Base-by-base conservation (phyloP, 2,888 invertebrate genomes). In the Odontothrips loti region DNA sequence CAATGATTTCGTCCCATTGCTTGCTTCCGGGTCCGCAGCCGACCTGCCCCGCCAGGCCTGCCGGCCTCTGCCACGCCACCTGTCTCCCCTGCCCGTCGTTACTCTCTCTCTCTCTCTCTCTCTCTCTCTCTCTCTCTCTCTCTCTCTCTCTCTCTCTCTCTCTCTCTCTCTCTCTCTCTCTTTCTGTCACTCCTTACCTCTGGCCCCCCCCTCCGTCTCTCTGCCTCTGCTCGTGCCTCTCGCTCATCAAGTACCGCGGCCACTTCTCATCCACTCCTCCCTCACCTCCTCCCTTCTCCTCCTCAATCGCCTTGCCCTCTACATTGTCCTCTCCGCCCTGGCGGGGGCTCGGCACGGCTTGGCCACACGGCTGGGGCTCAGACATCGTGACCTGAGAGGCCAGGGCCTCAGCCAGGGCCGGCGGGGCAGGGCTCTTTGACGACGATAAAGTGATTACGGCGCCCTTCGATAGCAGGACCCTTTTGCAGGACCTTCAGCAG, bases 61-160 rank as follows among this genome's bases (percentile, higher is more conserved):
- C 34, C 34, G 34, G 34, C 34, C 34, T 6, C 34, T 2, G 34
- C 34, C 34, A 43, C 34, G 34, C 34, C 34, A 43, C 34, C 34
- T 43, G 34, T 43, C 34, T 43, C 34, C 34, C 58, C 58, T 58
- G 58, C 15, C 58, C 58, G 58, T 15, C 58, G 6, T 58, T 58
- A 58, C 58, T 58, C 17, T n/a, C 11, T n/a, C 58, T 11, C 15
- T 15, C 17, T 15, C 15, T 17, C 11, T 17, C 58, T n/a, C 34
- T 43, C 34, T 2, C 17, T 17, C 58, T 17, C 17, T 17, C 58
- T 58, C 17, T 58, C 58, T 58, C 17, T 58, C 58, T 58, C 58
- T 58, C 58, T 58, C 58, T 58, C 58, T 58, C 58, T 58, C 58
- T 58, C 58, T 58, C 58, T 58, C 58, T 51, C 51, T 51, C 51